Base-by-base conservation (phyloP, 2,797 vertebrate species). In the Argentina silus region DNA sequence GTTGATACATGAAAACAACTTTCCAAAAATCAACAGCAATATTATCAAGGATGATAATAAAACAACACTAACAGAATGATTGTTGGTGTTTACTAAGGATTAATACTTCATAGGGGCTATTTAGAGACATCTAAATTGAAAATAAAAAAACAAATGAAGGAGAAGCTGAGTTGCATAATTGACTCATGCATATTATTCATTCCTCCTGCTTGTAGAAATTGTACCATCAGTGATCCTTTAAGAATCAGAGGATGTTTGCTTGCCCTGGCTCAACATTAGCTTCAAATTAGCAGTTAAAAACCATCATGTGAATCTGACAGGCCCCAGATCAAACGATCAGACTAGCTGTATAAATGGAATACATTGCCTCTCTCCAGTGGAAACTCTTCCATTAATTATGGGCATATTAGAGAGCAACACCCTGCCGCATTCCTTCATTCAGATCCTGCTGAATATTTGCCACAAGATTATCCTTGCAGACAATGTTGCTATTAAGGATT, bases 211-310 rank as follows among this genome's bases (percentile, higher is more conserved):
- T 81, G n/a, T 42, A 75, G 57, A 50, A 64, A 50, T 70, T 66
- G 57, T 66, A 75, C 75, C 80, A 77, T 71, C 66, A 70, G 80
- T 74, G 61, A 76, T 79, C 71, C 75, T 77, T 64, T 53, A 73
- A 78, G 63, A 83, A 77, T 64, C 73, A 71, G 67, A 73, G 69
- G 19, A 74, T 36, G 64, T 78, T 75, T 74, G 62, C 70, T 81
- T 70, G 57, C 61, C 61, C 44, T 59, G 70, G n/a, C 70, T 81
- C 74, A 79, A 59, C 73, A 76, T 70, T 67, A 78, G 74, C 65
- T 70, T 77, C 17, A 84, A 83, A 86, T 51, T 76, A 74, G 69
- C 70, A 75, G 67, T 67, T 70, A 74, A 75, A 81, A 85, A 73
- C 36, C 60, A 70, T 57, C 10, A 63, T 23, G 79, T 59, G 36